Evolutionary conservation across 2,888 invertebrate genomes (phyloP).

Genomic region (Cryptophagus acutangulus): DNA sequence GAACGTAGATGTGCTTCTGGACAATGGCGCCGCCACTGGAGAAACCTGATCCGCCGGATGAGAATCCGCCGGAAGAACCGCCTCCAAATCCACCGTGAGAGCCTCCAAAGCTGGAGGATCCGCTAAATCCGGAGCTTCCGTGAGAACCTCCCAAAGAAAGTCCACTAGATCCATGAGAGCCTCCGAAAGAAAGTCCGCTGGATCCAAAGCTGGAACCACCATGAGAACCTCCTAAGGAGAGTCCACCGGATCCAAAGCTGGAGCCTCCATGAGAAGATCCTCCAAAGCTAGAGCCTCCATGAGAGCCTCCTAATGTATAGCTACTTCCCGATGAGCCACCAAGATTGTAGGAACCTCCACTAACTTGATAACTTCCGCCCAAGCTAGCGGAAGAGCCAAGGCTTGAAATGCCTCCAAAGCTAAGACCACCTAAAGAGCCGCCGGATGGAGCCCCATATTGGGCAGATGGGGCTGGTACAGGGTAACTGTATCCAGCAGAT

Average conservation of each 20-base stretch:
- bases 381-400: too few species aligned
- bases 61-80: slow-evolving; percentile 40
- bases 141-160: background rate
- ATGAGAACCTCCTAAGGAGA: background rate
- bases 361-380: too few species aligned
- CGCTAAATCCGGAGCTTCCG: slow-evolving; percentile 12
- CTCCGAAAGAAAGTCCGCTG: background rate
- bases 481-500: slow-evolving; percentile 52
- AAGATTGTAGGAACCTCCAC: slow-evolving; percentile 14
- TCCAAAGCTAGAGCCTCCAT: background rate
- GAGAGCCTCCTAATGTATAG: too few species aligned
- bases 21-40: slow-evolving; percentile 55
- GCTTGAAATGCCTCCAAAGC: slow-evolving; percentile 7
- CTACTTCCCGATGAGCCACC: too few species aligned
- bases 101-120: slow-evolving; percentile 15
- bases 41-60: slow-evolving; percentile 37
- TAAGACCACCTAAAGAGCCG: slow-evolving; percentile 5
- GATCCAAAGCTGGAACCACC: slow-evolving; percentile 9
- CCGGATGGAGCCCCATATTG: slow-evolving; percentile 19
- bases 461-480: slow-evolving; percentile 10
- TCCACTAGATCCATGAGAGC: slow-evolving; percentile 19
- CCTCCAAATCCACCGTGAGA: slow-evolving; percentile 35
- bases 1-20: slow-evolving; percentile 84
- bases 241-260: slow-evolving; percentile 5
- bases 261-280: slow-evolving; percentile 4